Evolutionary conservation across 2,888 invertebrate genomes (phyloP).

Genomic region (Atherix ibis): DNA sequence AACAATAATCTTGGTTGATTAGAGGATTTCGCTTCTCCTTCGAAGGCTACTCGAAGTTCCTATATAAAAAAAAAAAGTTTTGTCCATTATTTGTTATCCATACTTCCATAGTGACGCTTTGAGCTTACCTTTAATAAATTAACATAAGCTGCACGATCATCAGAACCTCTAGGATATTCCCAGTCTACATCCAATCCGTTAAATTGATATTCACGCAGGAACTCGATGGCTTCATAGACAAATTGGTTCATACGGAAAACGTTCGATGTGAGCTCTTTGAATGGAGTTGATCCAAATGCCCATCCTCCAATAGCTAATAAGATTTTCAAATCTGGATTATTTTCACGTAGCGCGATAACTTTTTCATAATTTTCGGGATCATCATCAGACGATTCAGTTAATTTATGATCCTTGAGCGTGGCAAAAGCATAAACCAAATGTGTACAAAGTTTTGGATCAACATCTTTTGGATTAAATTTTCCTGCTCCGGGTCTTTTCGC

Average conservation of each 20-base stretch:
- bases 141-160: conserved; percentile 72
- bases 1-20: conserved; percentile 63
- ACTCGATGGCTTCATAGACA: conserved; percentile 87
- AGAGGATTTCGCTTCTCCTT: conserved; percentile 80
- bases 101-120: no score
- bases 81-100: no score
- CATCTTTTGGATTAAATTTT: conserved; percentile 76
- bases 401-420: conserved; percentile 69
- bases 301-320: conserved; percentile 84
- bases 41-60: conserved; percentile 79
- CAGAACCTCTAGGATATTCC: conserved; percentile 84
- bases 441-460: conserved; percentile 79
- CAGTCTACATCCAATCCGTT: conserved; percentile 87
- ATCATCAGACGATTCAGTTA: conserved; percentile 64
- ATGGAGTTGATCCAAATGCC: conserved; percentile 91
- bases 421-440: conserved; percentile 93
- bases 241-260: conserved; percentile 90
- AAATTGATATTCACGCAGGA: conserved; percentile 77
- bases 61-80: conserved; percentile 18
- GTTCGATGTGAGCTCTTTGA: conserved; percentile 81
- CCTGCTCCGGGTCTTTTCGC: conserved; percentile 78
- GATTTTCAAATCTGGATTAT: conserved; percentile 76
- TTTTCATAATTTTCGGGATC: conserved; percentile 76
- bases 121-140: conserved; percentile 47
- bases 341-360: conserved; percentile 69